Percentiles rank a stretch among this genome's conserved stretches.
Evolutionary conservation across 1,140 invertebrate species (phyloP).

Genomic region (Sipha flava): DNA sequence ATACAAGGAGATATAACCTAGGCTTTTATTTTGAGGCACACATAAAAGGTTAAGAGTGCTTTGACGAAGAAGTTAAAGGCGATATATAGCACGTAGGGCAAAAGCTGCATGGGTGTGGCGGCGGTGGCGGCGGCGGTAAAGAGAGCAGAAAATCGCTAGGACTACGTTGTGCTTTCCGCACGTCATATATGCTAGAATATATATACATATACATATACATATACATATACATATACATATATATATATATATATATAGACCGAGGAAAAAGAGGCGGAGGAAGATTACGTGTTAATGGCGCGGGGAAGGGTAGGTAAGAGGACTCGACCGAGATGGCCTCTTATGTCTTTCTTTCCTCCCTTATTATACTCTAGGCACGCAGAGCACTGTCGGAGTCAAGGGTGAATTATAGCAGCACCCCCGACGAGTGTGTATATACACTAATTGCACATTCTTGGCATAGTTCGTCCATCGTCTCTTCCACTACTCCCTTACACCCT

Average conservation of each 20-base stretch:
- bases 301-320: not conserved
- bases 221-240: too few species aligned
- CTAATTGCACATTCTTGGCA: constrained; percentile 41
- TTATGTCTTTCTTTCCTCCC: constrained; percentile 29
- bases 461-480: constrained; percentile 35
- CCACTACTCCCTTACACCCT: not conserved
- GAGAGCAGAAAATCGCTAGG: constrained; percentile 18
- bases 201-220: too few species aligned
- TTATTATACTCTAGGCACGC: constrained; percentile 5
- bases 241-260: too few species aligned
- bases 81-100: not conserved
- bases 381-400: constrained; percentile 23
- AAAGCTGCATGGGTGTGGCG: not conserved
- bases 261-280: constrained; percentile 11
- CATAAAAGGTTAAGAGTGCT: not conserved
- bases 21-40: not conserved
- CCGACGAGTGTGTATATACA: constrained; percentile 31
- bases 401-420: constrained; percentile 35
- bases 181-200: not conserved
- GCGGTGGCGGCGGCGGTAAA: not conserved
- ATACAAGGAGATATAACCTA: not conserved
- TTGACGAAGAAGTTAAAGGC: not conserved
- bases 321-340: constrained; percentile 30
- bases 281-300: constrained; percentile 27
- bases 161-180: not conserved